These are phyloP conservation scores for Brenthis hecate DNA, from an alignment of 2,888 invertebrate species.

Conservation along the genomic window DNA sequence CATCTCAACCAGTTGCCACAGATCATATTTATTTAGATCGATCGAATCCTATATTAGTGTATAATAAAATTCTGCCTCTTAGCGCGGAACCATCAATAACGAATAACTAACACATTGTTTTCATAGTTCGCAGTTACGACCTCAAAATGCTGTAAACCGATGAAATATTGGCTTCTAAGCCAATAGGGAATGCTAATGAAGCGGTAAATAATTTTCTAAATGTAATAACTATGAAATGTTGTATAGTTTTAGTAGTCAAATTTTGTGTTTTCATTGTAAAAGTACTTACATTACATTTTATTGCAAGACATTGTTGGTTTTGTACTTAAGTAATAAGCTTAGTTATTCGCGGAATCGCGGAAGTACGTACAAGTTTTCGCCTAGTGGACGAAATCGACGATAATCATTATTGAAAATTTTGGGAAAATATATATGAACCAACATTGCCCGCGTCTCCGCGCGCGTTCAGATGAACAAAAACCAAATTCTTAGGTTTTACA, in stretches of 20 bases:
- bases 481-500: too few species aligned
- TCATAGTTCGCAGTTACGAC: slow-evolving; percentile 29
- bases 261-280: slow-evolving; percentile 21
- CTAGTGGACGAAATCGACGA: too few species aligned
- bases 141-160: slow-evolving; percentile 31
- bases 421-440: too few species aligned
- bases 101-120: slow-evolving; percentile 22
- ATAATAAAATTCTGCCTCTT: slow-evolving; percentile 12
- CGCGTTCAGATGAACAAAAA: too few species aligned
- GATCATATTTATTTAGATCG: too few species aligned
- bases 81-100: slow-evolving; percentile 16
- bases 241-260: background rate
- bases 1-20: too few species aligned
- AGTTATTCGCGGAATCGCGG: too few species aligned
- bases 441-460: too few species aligned
- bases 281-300: slow-evolving; percentile 2
- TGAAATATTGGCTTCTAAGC: slow-evolving; percentile 38
- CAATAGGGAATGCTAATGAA: slow-evolving; percentile 40
- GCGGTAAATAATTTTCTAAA: slow-evolving; percentile 37
- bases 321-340: background rate
- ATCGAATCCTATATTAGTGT: background rate
- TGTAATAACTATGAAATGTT: slow-evolving; percentile 15
- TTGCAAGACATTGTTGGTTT: slow-evolving; percentile 3
- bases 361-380: too few species aligned
- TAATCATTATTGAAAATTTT: too few species aligned